Base-by-base conservation (phyloP, 2,888 invertebrate species). In the Diarsia dahlii region DNA sequence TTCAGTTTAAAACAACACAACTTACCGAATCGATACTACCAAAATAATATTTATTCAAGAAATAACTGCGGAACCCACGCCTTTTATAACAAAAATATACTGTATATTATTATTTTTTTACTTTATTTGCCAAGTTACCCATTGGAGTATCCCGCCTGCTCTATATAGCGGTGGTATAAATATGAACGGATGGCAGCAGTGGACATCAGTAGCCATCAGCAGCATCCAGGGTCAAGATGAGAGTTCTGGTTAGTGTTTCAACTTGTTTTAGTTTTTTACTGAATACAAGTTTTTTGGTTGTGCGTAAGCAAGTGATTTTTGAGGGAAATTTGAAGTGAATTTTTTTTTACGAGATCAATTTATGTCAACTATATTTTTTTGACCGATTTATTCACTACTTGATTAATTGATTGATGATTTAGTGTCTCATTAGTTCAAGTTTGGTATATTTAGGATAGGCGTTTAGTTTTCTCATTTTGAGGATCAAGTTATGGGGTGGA, bases 191-290 rank as follows among this genome's bases (percentile, higher is more conserved):
- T 80, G 90, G 82, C 82, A 80, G 87, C 91, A 90, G 86, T 83
- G 78, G 81, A 87, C 91, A 92, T 94, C 95, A 96, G 95, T 95
- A 95, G 95, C 93, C 93, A 91, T 93, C 94, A 82, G 84, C 84
- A 81, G 89, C 79, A 87, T 87, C 89, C 88, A 90, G 91, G 89
- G 84, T 88, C 94, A 94, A 90, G 93, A 96, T 96, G 95, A 94
- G 94, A 95, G 93, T 95, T 93, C 95, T 96, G 95, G 95, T 96
- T 86, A 93, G 95, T 95, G 67, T 20, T 15, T 66, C 15, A 23
- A 20, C 13, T 20, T 4, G 62, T 52, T 45, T 23, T n/a, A 1
- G 6, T 0, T 45, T 13, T 46, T 46, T 62, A 34, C 20, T 50
- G 12, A 18, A 18, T 64, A 45, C 45, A 15, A 46, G 0, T 8